Base-by-base conservation (phyloP, 2,888 invertebrate species). In the Metacarcinus magister region DNA sequence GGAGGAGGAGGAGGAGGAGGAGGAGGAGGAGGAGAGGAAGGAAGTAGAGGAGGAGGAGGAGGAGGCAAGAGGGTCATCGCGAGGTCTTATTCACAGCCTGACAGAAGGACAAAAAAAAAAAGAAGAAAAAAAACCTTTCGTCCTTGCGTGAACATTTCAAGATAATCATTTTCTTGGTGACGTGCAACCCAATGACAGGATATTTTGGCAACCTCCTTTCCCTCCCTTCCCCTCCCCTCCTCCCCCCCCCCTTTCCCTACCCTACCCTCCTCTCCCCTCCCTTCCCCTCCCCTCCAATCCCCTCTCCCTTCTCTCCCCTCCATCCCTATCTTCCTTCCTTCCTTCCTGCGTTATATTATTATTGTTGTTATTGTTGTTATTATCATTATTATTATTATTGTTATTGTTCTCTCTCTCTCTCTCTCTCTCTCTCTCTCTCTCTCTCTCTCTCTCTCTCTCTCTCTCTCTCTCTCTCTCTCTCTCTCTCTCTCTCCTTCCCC, bases 401-500 rank as follows among this genome's bases (percentile, higher is more conserved):
- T n/a, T 13, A 87, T 87, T 13, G n/a, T 32, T 43, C 93, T 32
- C 16, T n/a, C 93, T 13, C 23, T n/a, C 39, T 44, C 43, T 19
- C 43, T 19, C 43, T 44, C 39, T n/a, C 93, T 67, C 32, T 19
- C 23, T 39, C 13, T 39, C 39, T 13, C 16, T 19, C 67, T 23
- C 67, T 67, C 43, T 39, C 93, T 67, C 67, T 67, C 93, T 23
- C 39, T 4, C 39, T 16, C 60, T n/a, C 67, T 60, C n/a, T 28
- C 28, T 93, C 13, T 60, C 43, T 67, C 82, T 94, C 82, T 94
- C 82, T 82, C 46, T 94, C 67, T 75, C 82, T 75, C 94, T 94
- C 67, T 94, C 75, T 93, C 93, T 93, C 93, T 93, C 93, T 60
- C 60, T 94, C 82, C 82, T 94, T 23, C 44, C 82, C n/a, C n/a